A percentile compares a stretch with the other conserved stretches of the same genome.
Conservation (phyloP, 2,888 invertebrate species). For the Enchytraeus crypticus region DNA sequence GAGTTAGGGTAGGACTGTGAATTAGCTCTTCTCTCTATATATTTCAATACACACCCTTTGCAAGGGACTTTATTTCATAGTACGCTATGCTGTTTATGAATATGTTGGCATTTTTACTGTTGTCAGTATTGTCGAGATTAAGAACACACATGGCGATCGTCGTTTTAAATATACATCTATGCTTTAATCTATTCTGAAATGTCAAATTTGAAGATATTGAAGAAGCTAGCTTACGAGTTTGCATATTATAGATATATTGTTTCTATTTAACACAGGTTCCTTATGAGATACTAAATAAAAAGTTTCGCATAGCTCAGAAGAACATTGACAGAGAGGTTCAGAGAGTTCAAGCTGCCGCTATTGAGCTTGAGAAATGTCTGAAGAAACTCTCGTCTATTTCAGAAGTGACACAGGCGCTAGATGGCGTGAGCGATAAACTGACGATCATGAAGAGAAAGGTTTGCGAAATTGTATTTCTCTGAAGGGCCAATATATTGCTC, state of each 20-base stretch:
- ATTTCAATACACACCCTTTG: background rate
- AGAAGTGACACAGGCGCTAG: constrained; percentile 64
- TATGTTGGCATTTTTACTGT: background rate
- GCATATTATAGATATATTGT: background rate
- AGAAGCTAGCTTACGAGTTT: background rate
- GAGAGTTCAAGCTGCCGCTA: constrained; percentile 70
- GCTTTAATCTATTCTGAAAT: background rate
- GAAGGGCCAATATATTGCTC: background rate
- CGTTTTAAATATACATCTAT: no score
- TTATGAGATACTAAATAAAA: constrained; percentile 93
- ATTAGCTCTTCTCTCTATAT: no score
- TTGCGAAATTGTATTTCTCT: constrained; percentile 10
- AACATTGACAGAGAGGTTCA: constrained; percentile 74
- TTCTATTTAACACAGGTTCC: constrained; percentile 75
- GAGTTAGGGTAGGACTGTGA: no score
- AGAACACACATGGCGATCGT: background rate
- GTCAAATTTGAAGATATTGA: background rate
- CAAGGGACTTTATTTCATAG: background rate
- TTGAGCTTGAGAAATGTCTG: constrained; percentile 69
- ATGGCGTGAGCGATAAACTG: constrained; percentile 78
- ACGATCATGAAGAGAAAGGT: constrained; percentile 80
- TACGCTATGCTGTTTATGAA: background rate
- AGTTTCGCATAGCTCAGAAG: constrained; percentile 88
- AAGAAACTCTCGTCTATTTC: constrained; percentile 49
- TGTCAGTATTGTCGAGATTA: background rate